Base-by-base conservation (phyloP, 2,888 invertebrate genomes). In the Hymenopus coronatus region DNA sequence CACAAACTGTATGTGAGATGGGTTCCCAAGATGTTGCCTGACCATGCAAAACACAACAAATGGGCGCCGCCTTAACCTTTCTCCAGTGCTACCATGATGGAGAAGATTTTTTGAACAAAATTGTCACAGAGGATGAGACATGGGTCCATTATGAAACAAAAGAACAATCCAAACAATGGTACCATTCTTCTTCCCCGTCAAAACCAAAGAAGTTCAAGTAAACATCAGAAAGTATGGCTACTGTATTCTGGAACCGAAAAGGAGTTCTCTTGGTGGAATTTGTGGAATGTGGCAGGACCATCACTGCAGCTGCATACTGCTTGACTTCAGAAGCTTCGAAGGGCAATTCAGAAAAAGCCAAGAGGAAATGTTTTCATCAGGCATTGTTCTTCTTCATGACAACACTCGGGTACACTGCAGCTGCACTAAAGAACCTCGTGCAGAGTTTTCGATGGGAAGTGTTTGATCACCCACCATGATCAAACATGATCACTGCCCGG, bases 61-160 rank as follows among this genome's bases (percentile, higher is more conserved):
- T n/a, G n/a, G n/a, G n/a, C n/a, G n/a, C n/a, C n/a, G n/a, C n/a
- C n/a, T n/a, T n/a, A n/a, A n/a, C n/a, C n/a, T n/a, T n/a, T n/a
- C n/a, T n/a, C n/a, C n/a, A n/a, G n/a, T n/a, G n/a, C n/a, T n/a
- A n/a, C n/a, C n/a, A n/a, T n/a, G n/a, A n/a, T n/a, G n/a, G n/a
- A n/a, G n/a, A n/a, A n/a, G n/a, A n/a, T 30, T 88, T 88, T 46
- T 88, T 83, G 82, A 88, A 88, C 82, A 88, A 83, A 88, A 88
- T 83, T 88, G 88, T 83, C 83, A 88, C 88, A 88, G 83, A 27
- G 33, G 83, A 88, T 83, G 33, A 88, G 88, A 88, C 88, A 82
- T 88, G 83, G 27, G 54, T 88, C 33, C 83, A 83, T 88, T 82
- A 27, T 1, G 88, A 88, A 88, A 83, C 30, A 83, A 54, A 54